These are phyloP conservation scores for Phymatocera aterrima DNA, from an alignment of 2,888 invertebrate genomes.

Conservation along the genomic window DNA sequence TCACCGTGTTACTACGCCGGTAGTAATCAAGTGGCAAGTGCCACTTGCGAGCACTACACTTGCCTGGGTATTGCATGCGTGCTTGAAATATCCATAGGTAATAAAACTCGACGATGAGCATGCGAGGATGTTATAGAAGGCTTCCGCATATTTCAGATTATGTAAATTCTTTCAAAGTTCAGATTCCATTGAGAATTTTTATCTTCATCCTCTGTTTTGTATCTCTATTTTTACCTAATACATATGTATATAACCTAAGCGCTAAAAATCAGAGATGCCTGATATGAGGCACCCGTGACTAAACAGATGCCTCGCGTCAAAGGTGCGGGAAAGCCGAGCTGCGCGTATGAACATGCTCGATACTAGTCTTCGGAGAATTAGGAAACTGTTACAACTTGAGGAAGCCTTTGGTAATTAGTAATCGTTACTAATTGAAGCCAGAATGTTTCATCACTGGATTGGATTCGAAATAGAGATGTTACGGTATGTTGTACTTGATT, in stretches of 20 bases:
- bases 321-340: not conserved
- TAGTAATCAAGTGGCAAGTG: conserved; percentile 14
- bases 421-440: conserved; percentile 1
- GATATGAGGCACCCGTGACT: not conserved
- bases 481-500: not conserved
- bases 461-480: not conserved
- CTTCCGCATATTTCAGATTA: conserved; percentile 11
- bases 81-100: conserved; percentile 33
- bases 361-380: conserved; percentile 11
- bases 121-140: not conserved
- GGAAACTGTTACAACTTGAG: not conserved
- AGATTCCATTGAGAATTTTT: not conserved
- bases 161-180: not conserved
- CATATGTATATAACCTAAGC: not conserved
- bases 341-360: too few species aligned
- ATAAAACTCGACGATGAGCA: conserved; percentile 21
- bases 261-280: conserved; percentile 17
- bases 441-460: conserved; percentile 6
- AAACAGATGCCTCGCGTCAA: conserved; percentile 4
- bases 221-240: not conserved
- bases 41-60: conserved; percentile 31
- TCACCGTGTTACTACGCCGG: conserved; percentile 32
- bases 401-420: not conserved
- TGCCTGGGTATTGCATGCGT: conserved; percentile 33
- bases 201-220: too few species aligned